Evolutionary conservation across 1,140 invertebrate species (phyloP).

Genomic region (Bombus sibiricus): DNA sequence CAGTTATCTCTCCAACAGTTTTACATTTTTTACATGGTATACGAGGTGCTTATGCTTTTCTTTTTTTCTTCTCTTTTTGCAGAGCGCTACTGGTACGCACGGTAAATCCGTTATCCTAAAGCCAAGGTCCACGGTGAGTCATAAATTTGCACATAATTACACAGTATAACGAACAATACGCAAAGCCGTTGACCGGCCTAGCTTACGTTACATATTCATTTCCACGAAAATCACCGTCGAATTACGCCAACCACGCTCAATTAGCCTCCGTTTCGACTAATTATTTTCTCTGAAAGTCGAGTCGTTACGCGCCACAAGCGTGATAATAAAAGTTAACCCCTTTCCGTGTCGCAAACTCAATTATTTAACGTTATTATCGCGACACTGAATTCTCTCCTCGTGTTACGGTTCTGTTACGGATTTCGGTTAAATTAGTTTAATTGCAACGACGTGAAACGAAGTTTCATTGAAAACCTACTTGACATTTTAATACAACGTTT

Average conservation of each 20-base stretch:
- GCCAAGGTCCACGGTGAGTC: constrained; percentile 6
- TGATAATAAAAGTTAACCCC: constrained; percentile 2
- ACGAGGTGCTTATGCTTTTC: no score
- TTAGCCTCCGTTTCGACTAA: constrained; percentile 19
- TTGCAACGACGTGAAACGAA: neutral
- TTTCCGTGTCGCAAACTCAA: neutral
- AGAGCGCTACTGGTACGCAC: neutral
- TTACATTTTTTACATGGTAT: neutral
- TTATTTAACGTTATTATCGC: neutral
- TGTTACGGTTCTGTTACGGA: neutral
- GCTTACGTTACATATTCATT: constrained; percentile 33
- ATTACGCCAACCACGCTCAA: neutral
- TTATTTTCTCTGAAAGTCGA: constrained; percentile 4
- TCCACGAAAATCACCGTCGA: constrained; percentile 26
- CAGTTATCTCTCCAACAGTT: neutral
- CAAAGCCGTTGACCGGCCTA: constrained; percentile 1
- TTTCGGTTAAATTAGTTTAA: neutral
- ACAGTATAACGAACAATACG: constrained; percentile 6
- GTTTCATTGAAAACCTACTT: neutral
- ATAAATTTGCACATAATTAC: constrained; percentile 38
- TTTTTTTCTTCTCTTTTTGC: neutral
- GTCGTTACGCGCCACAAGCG: neutral
- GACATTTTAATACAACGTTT: neutral
- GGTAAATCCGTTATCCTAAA: constrained; percentile 36
- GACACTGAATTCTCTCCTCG: neutral